These are phyloP conservation scores for Lichenostomus cassidix DNA, from an alignment of 2,113 vertebrate species.

Conservation along the genomic window DNA sequence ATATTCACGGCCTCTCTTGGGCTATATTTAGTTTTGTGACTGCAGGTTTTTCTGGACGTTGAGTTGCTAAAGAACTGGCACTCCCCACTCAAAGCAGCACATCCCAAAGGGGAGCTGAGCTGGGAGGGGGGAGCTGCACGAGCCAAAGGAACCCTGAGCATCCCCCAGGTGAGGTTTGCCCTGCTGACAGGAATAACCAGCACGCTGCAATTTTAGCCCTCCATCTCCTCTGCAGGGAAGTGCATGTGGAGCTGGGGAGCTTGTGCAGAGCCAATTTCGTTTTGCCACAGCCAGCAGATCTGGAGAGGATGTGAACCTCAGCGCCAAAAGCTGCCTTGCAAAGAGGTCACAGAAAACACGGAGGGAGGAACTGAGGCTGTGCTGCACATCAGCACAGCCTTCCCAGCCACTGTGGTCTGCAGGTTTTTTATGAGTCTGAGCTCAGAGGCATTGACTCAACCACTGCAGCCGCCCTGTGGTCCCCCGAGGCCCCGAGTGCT, in stretches of 20 bases:
- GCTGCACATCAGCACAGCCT: neutral
- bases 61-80: neutral
- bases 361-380: neutral
- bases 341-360: neutral
- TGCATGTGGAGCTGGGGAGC: neutral
- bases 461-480: neutral
- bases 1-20: neutral
- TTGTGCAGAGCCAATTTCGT: neutral
- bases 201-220: neutral
- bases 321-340: neutral
- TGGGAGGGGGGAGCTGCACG: neutral
- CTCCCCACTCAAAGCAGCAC: neutral
- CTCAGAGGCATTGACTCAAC: neutral
- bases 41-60: conserved; percentile 48
- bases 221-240: neutral
- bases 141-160: neutral
- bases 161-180: neutral
- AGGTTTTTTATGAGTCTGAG: neutral
- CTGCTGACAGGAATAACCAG: neutral
- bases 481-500: neutral
- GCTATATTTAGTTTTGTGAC: conserved; percentile 54
- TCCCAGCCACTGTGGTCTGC: neutral
- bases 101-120: neutral
- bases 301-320: neutral
- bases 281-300: neutral